Evolutionary conservation across 2,888 invertebrate species (phyloP).

Genomic region (Lepidocyrtinus sp.): DNA sequence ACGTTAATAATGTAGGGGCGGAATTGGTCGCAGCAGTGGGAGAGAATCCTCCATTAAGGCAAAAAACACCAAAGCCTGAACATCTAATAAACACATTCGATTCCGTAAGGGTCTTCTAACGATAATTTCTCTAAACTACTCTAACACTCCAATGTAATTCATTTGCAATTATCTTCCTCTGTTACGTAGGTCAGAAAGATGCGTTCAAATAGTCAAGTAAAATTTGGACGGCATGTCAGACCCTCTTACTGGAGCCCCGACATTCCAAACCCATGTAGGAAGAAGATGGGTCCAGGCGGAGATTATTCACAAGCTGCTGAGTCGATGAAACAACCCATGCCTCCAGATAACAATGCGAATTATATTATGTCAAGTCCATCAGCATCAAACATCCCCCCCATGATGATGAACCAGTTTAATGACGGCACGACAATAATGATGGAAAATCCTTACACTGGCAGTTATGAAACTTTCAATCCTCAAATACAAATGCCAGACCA

Average conservation of each 20-base stretch:
- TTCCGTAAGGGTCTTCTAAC: conserved; percentile 25
- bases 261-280: conserved; percentile 36
- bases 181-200: conserved; percentile 24
- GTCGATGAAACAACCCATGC: background rate
- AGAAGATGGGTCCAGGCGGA: conserved; percentile 10
- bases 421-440: background rate
- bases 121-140: background rate
- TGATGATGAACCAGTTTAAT: background rate
- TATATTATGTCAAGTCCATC: no score
- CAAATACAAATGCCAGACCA: background rate
- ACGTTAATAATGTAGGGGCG: background rate
- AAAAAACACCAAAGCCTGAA: conserved; percentile 12
- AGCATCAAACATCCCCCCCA: no score
- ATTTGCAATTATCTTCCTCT: background rate
- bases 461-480: background rate
- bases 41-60: background rate
- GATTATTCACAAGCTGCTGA: background rate
- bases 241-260: conserved; percentile 47
- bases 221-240: conserved; percentile 45
- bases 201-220: conserved; percentile 22
- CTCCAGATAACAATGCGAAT: no score
- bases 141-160: background rate
- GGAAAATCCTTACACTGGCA: background rate
- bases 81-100: conserved; percentile 27
- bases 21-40: background rate